Evolutionary conservation across 2,113 vertebrate genomes (phyloP).

Genomic region (Naja naja): DNA sequence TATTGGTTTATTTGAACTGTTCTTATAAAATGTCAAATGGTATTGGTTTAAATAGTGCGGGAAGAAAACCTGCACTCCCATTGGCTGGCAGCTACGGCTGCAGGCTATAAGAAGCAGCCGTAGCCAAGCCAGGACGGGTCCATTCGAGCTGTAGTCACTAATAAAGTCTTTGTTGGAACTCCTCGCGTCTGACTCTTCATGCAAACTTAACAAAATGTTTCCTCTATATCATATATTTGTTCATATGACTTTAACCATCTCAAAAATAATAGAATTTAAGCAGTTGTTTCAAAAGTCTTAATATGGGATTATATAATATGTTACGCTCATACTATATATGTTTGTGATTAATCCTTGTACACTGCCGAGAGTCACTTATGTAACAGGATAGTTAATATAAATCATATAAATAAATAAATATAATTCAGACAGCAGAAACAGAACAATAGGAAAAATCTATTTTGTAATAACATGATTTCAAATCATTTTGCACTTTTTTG

Average conservation of each 20-base stretch:
- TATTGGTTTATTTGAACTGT: too few relatives aligned
- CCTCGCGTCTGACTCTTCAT: too few relatives aligned
- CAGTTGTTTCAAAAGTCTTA: neutral
- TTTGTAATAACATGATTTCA: neutral
- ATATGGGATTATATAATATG: neutral
- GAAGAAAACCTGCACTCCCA: too few relatives aligned
- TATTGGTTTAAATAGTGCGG: too few relatives aligned
- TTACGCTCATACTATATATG: neutral
- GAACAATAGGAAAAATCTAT: neutral
- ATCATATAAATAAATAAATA: neutral
- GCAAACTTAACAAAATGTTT: too few relatives aligned
- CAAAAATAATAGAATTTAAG: neutral
- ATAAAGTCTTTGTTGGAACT: too few relatives aligned
- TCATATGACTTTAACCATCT: neutral
- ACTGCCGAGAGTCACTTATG: neutral
- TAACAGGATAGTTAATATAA: neutral
- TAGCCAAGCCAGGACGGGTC: too few relatives aligned
- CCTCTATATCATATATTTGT: neutral
- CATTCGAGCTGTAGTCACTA: too few relatives aligned
- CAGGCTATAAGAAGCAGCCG: too few relatives aligned
- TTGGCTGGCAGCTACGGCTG: too few relatives aligned
- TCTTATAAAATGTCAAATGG: too few relatives aligned
- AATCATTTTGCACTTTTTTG: neutral
- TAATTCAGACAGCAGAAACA: neutral
- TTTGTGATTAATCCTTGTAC: neutral